phyloP scores from a whole-genome alignment of 2,888 invertebrate genomes.

The Parascotia fuliginaria region DNA sequence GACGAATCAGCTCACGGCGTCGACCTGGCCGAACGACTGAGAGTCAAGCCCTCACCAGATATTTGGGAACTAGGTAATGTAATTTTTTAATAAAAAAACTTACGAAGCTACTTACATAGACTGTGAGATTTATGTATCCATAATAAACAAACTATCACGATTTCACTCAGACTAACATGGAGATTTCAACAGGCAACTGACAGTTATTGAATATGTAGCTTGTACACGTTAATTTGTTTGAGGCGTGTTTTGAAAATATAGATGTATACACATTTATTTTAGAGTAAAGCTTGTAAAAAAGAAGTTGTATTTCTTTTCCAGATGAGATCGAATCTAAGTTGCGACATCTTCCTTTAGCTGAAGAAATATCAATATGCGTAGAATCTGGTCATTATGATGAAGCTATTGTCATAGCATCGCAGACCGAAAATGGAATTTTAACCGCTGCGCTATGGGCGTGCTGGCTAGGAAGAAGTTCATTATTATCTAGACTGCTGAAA shows the following conservation, averaged over 20 bases:
- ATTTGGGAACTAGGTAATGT: slow-evolving; percentile 79
- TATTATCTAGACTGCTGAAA: slow-evolving; percentile 82
- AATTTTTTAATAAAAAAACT: neutral
- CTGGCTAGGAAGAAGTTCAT: slow-evolving; percentile 86
- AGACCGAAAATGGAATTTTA: slow-evolving; percentile 59
- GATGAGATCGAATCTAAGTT: slow-evolving; percentile 73
- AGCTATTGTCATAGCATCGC: slow-evolving; percentile 62
- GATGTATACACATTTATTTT: too few species aligned
- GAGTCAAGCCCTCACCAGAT: slow-evolving; percentile 76
- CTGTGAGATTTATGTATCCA: neutral
- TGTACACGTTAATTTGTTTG: neutral
- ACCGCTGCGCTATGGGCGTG: slow-evolving; percentile 87
- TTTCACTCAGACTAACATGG: neutral
- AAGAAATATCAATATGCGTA: slow-evolving; percentile 70
- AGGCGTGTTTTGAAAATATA: too few species aligned
- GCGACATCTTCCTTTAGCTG: slow-evolving; percentile 75
- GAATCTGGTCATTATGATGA: slow-evolving; percentile 76
- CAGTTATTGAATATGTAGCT: neutral
- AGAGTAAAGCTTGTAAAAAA: too few species aligned
- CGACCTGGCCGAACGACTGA: slow-evolving; percentile 75
- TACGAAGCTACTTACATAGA: neutral
- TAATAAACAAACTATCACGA: neutral
- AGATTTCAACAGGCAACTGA: neutral
- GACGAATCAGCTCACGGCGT: slow-evolving; percentile 82
- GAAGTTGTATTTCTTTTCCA: slow-evolving; percentile 40